Evolutionary conservation across 2,113 vertebrate species (phyloP).

Genomic region (Hydrolagus affinis): DNA sequence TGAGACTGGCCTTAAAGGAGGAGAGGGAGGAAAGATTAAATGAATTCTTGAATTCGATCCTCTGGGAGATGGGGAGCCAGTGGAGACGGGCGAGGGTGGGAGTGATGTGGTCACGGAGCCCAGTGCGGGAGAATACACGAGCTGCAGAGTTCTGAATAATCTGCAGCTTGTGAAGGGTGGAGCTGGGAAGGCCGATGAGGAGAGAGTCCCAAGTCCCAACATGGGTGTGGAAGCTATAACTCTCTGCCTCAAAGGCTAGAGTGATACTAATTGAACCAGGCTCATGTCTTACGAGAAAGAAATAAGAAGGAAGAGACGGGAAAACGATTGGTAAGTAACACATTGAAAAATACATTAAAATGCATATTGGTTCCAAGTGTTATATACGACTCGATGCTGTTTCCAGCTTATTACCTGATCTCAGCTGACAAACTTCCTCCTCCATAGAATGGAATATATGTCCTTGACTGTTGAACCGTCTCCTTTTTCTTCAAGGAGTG

Average conservation of each 20-base stretch:
- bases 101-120: too few species aligned
- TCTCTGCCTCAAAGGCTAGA: neutral
- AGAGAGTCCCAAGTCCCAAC: too few species aligned
- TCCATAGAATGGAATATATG: constrained; percentile 38
- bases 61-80: too few species aligned
- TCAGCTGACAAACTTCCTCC: constrained; percentile 42
- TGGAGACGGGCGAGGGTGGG: too few species aligned
- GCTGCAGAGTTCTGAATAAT: too few species aligned
- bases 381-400: too few species aligned
- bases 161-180: too few species aligned
- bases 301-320: neutral
- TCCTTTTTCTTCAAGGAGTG: constrained; percentile 34
- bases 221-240: neutral
- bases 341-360: neutral
- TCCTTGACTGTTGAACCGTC: constrained; percentile 30
- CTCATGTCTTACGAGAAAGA: neutral
- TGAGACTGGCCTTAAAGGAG: too few species aligned
- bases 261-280: neutral
- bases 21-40: neutral
- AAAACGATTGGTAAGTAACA: neutral
- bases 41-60: neutral
- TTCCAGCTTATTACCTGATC: constrained; percentile 40
- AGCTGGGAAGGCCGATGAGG: too few species aligned
- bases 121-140: too few species aligned
- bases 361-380: neutral